Evolutionary conservation across 2,888 invertebrate species (phyloP).

Genomic region (Dryococelus australis): DNA sequence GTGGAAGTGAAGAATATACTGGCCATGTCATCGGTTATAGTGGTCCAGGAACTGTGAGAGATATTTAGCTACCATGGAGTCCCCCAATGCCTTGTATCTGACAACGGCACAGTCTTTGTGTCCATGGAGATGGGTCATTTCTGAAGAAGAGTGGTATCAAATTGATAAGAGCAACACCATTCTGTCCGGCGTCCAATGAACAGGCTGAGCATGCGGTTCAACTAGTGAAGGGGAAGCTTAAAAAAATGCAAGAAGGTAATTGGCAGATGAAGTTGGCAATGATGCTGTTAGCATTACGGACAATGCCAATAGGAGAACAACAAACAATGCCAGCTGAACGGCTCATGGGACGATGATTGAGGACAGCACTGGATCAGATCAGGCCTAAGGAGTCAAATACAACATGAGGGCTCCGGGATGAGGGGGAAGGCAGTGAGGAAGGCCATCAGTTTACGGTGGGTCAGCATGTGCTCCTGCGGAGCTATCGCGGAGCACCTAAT

Average conservation of each 20-base stretch:
- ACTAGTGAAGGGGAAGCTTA: neutral
- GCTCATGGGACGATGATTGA: neutral
- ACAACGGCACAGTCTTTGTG: neutral
- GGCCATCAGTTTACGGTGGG: neutral
- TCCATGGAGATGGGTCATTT: neutral
- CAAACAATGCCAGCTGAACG: neutral
- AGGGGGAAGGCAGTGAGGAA: neutral
- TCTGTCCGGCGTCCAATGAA: neutral
- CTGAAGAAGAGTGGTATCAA: neutral
- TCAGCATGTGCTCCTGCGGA: too few species aligned
- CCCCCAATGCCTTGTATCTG: neutral
- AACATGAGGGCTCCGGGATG: neutral
- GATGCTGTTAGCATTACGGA: neutral
- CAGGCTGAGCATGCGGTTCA: neutral
- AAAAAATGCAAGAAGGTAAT: too few species aligned
- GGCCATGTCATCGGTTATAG: neutral
- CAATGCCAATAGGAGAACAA: neutral
- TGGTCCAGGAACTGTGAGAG: neutral
- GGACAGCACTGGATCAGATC: too few species aligned
- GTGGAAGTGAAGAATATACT: too few species aligned
- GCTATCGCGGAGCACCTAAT: neutral
- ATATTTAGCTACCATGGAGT: neutral
- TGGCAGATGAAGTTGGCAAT: too few species aligned
- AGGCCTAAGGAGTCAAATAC: neutral
- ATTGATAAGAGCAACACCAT: neutral